A percentile compares a stretch with the other conserved stretches of the same genome.
Conservation (phyloP, 2,113 vertebrate genomes). For the Antigone vipio region DNA sequence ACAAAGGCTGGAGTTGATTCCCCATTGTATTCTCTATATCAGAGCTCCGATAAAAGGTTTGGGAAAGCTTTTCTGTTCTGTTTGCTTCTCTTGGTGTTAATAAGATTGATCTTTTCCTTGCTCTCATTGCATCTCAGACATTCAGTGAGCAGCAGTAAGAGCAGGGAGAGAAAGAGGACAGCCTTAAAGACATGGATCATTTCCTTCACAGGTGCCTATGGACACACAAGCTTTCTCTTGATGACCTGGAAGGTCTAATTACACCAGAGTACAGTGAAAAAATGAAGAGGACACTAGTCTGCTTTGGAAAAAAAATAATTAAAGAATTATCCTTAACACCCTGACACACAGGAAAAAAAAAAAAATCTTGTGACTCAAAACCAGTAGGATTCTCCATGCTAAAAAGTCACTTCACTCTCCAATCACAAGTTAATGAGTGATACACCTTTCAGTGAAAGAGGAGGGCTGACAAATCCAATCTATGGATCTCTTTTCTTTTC, state of each 20-base stretch:
- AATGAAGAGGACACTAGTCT: not conserved
- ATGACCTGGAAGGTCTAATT: not conserved
- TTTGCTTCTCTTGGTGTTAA: constrained; percentile 3
- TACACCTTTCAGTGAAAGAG: not conserved
- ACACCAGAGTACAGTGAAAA: not conserved
- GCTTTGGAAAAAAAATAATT: not conserved
- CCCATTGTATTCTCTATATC: not conserved
- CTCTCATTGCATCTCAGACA: not conserved
- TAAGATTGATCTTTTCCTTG: not conserved
- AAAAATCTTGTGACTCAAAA: not conserved
- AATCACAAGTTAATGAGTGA: not conserved
- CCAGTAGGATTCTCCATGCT: not conserved
- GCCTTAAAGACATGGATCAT: not conserved
- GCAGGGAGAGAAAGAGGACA: not conserved
- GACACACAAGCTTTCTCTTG: not conserved
- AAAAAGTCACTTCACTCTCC: not conserved
- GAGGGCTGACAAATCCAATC: not conserved
- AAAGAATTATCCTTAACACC: not conserved
- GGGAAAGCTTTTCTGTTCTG: not conserved
- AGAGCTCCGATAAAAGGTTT: not conserved
- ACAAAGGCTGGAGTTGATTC: not conserved
- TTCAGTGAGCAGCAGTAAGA: not conserved
- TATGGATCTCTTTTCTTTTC: not conserved
- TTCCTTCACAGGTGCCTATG: not conserved
- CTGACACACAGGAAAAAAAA: not conserved